Base-by-base conservation (phyloP, 2,113 vertebrate species). In the Panthera tigris region DNA sequence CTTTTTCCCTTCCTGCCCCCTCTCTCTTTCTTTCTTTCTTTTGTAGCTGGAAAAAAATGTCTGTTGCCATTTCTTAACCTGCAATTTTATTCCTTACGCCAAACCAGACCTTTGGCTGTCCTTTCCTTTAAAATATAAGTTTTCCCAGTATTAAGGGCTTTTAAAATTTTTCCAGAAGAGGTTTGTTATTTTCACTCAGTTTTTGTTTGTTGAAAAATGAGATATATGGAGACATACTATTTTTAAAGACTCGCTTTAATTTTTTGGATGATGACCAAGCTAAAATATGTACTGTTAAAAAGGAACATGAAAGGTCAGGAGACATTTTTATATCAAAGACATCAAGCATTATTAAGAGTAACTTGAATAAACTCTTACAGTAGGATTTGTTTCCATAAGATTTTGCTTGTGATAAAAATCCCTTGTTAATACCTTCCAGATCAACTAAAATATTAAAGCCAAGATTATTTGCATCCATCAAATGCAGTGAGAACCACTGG, bases 361-460 rank as follows among this genome's bases (percentile, higher is more conserved):
- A 96, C 87, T 36, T 39, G 48, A 94, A 80, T 50, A 14, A 39
- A 92, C 25, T 87, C 36, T 48, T 83, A 6, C 55, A 89, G 29
- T 66, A 76, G 10, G 8, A 71, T 89, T 92, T 92, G 71, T 82
- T 96, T 84, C 25, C 79, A 33, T 50, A 82, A 7, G 41, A 55
- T 73, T 89, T 19, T 95, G 21, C 63, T 95, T 92, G 31, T 61
- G 41, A 91, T 87, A 10, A 78, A 78, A 82, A 50, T 31, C 2
- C 1, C 1, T 66, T 73, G 18, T 39, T 87, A 95, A 45, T 81
- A 21, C 0, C 0, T 85, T 96, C 55, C 81, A 97, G 55, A 97
- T 84, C 82, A 94, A 98, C 97, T 45, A 97, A 90, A 97, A 95
- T 93, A 97, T 63, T 89, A 95, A 98, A 95, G 80, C 36, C 36